Evolutionary conservation across 1,140 invertebrate genomes (phyloP).

Genomic region (Orchesella cincta): DNA sequence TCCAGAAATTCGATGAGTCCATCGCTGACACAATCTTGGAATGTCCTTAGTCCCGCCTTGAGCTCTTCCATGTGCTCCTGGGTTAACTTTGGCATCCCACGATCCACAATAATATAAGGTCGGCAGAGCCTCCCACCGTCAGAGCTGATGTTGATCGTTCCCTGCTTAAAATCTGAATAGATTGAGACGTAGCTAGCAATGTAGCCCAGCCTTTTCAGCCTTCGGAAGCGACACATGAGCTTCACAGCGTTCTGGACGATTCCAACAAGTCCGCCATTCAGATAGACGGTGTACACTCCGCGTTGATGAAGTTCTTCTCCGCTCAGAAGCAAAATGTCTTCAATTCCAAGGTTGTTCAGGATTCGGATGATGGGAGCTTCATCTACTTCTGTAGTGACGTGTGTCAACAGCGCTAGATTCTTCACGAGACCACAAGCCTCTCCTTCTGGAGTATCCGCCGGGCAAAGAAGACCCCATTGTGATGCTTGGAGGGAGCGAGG

Average conservation of each 20-base stretch:
- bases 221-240: constrained; percentile 74
- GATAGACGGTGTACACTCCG: constrained; percentile 82
- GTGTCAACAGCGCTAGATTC: constrained; percentile 97
- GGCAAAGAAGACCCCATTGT: constrained; percentile 99
- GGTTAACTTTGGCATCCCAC: constrained; percentile 71
- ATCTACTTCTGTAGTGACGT: constrained; percentile 90
- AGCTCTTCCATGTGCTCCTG: constrained; percentile 79
- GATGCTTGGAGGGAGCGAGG: constrained; percentile 95
- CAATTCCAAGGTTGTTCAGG: constrained; percentile 84
- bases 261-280: constrained; percentile 93
- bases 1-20: constrained; percentile 94
- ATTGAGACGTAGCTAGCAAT: constrained; percentile 94
- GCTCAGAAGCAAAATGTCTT: constrained; percentile 81
- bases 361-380: constrained; percentile 79
- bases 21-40: constrained; percentile 90
- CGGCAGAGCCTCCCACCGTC: constrained; percentile 85
- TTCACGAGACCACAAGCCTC: constrained; percentile 98
- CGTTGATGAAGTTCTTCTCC: constrained; percentile 82
- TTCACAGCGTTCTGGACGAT: constrained; percentile 72
- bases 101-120: constrained; percentile 91
- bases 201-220: constrained; percentile 77
- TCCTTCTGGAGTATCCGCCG: constrained; percentile 98
- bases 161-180: constrained; percentile 82
- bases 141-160: constrained; percentile 90
- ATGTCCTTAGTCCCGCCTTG: constrained; percentile 77